These are phyloP conservation scores for Dexiosoma caninum DNA, from an alignment of 2,888 invertebrate species.

Conservation along the genomic window DNA sequence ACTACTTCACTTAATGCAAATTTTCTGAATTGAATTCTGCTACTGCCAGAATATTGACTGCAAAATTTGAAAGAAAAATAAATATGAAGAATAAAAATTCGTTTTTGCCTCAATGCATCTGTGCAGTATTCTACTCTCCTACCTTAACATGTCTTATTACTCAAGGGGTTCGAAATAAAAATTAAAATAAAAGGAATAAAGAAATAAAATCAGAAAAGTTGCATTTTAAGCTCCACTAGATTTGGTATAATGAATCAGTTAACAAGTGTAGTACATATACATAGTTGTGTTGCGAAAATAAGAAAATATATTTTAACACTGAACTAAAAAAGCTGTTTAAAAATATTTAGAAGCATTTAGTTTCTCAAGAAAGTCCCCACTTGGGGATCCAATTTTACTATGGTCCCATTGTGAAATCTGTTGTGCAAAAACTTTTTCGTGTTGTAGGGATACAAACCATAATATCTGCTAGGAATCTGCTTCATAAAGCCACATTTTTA, in stretches of 20 bases:
- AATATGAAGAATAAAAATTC: neutral
- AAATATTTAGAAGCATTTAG: too few relatives aligned
- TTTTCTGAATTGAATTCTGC: slow-evolving; percentile 64
- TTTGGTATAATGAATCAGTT: slow-evolving; percentile 62
- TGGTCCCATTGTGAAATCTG: too few relatives aligned
- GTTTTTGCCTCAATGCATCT: slow-evolving; percentile 35
- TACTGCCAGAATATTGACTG: slow-evolving; percentile 20
- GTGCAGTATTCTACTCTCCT: slow-evolving; percentile 15
- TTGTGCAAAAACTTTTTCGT: too few relatives aligned
- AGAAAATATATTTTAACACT: slow-evolving; percentile 6
- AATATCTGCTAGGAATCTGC: too few relatives aligned
- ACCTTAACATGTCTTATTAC: slow-evolving; percentile 42
- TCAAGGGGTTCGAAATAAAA: slow-evolving; percentile 38
- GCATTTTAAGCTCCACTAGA: slow-evolving; percentile 61
- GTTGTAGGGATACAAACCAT: too few relatives aligned
- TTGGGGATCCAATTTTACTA: too few relatives aligned
- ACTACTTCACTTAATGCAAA: slow-evolving; percentile 69
- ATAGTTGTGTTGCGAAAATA: slow-evolving; percentile 20
- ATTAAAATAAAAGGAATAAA: slow-evolving; percentile 11
- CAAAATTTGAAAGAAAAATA: neutral
- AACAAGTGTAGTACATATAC: slow-evolving; percentile 52
- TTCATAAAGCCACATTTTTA: too few relatives aligned
- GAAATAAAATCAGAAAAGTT: slow-evolving; percentile 50
- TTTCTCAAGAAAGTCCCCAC: too few relatives aligned
- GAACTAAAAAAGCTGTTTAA: too few relatives aligned